Evolutionary conservation across 2,888 invertebrate genomes (phyloP), one percentile per base, ranked within the genome.

Genomic region (Clostera curtula): DNA sequence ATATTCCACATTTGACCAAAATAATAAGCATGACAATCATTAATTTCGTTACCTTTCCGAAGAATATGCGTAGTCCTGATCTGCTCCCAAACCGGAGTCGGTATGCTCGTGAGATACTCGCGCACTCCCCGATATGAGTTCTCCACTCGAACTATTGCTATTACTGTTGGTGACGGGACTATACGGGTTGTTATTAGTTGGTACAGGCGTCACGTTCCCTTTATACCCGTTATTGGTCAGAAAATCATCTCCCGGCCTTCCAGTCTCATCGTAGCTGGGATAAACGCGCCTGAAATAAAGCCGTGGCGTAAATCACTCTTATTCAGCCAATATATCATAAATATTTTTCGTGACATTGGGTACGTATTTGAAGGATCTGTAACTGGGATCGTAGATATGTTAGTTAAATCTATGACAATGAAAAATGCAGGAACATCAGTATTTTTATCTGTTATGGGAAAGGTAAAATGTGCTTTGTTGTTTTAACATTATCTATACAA

Each of bases 81-180:
- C 91, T 9, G 89, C 90, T 22, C 91, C 91, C 3, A 92, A 73
- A 0, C 92, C 92, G 1, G 92, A 92, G 65, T 92, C 92, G 0
- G 91, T 91, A 53, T 92, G 91, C 51, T 92, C 91, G 45, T 91
- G 91, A 12, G 89, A 90, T 16, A 89, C 88, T 38, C 89, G 66
- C 8, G 86, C 71, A 39, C 83, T 84, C 18, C 82, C 82, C 7
- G 76, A 68, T 35, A 85, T 84, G 29, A 85, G 63, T 43, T 85
- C 85, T 7, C 85, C 85, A 31, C 85, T 85, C 17, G 85, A 85
- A 39, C 85, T 85, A 49, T 85, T 85, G 43, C 85, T 85, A 54
- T 82, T 84, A 52, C 83, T 82, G 39, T 83, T 83, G 11, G 82
- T 82, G 25, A 82, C 82, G 3, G 82, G 82, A 41, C 82, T 83